Conservation (phyloP, 1,140 invertebrate genomes). For the Trinorchestia longiramus region DNA sequence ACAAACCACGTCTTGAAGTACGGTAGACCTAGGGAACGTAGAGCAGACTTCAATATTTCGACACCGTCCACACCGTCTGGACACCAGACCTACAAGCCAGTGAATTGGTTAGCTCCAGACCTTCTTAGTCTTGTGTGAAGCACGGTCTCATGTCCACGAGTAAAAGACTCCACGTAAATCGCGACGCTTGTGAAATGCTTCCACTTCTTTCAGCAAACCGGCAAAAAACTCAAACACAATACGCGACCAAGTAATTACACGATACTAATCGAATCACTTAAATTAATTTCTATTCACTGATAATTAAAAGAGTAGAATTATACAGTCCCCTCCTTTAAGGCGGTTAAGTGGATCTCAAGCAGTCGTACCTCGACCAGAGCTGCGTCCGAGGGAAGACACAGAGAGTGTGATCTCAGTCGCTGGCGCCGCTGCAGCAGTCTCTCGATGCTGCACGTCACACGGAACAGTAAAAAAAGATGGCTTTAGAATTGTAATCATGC, state of each 20-base stretch:
- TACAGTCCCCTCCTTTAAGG: too few species aligned
- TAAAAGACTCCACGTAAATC: not conserved
- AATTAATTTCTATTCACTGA: too few species aligned
- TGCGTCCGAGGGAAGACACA: not conserved
- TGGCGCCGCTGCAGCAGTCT: not conserved
- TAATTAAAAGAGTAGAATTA: too few species aligned
- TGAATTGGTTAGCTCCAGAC: not conserved
- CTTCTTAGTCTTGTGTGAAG: not conserved
- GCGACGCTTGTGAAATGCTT: not conserved
- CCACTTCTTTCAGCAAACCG: not conserved
- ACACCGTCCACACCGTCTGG: not conserved
- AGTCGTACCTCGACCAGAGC: not conserved
- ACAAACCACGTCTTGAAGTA: conserved; percentile 28
- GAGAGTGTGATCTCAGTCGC: not conserved
- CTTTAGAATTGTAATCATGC: not conserved
- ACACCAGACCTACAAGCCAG: not conserved
- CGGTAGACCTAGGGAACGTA: not conserved
- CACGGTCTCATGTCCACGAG: not conserved
- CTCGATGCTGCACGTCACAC: not conserved
- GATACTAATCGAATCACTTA: too few species aligned
- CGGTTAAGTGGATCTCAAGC: too few species aligned
- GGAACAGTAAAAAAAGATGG: not conserved
- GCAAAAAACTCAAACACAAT: not conserved
- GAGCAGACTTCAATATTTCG: not conserved
- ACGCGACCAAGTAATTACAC: not conserved